Percentiles rank a stretch among this genome's conserved stretches.
Conservation (phyloP, 2,113 vertebrate genomes). For the Anoplopoma fimbria region DNA sequence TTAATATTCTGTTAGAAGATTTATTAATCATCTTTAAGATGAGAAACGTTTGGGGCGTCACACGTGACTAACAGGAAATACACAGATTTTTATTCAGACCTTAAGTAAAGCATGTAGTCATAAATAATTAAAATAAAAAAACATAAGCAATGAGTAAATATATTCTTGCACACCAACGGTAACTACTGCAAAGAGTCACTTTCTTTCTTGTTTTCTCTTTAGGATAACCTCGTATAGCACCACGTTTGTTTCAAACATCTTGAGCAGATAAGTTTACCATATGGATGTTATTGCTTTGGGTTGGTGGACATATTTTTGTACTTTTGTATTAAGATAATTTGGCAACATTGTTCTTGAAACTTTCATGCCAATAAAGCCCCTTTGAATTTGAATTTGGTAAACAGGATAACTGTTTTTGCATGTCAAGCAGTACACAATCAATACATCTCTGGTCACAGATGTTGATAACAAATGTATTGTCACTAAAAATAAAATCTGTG, state of each 20-base stretch:
- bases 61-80: neutral
- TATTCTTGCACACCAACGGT: neutral
- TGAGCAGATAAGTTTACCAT: neutral
- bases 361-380: too few relatives aligned
- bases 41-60: neutral
- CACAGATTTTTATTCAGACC: neutral
- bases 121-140: neutral
- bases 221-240: neutral
- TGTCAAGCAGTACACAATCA: neutral
- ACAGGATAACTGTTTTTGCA: neutral
- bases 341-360: neutral
- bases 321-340: neutral
- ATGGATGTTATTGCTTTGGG: neutral
- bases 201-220: too few relatives aligned
- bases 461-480: neutral
- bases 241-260: neutral
- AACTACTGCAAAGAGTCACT: neutral
- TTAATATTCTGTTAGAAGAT: neutral
- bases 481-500: neutral
- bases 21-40: neutral
- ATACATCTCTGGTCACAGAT: neutral
- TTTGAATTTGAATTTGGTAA: too few relatives aligned
- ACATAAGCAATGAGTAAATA: too few relatives aligned
- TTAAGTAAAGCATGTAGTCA: neutral
- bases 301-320: too few relatives aligned